Evolutionary conservation across 2,797 vertebrate species (phyloP).

Genomic region (Melanotaenia nigrans): DNA sequence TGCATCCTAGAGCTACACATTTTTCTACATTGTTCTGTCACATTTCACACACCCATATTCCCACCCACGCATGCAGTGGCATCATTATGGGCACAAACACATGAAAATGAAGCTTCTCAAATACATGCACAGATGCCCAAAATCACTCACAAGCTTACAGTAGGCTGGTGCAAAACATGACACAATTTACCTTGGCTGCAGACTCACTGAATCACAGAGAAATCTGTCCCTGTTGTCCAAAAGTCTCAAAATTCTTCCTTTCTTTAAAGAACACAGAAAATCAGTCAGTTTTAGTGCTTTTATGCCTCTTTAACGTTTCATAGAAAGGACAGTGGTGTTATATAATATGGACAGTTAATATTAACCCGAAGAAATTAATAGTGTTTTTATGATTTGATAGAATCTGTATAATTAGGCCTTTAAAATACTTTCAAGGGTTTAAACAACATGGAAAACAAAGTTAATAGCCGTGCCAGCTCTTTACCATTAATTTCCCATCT

Average conservation of each 20-base stretch:
- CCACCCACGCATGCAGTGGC: conserved; percentile 28
- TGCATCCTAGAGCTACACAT: conserved; percentile 24
- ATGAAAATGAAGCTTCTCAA: conserved; percentile 32
- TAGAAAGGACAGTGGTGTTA: conserved; percentile 15
- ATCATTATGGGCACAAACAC: conserved; percentile 13
- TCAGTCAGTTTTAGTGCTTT: conserved; percentile 30
- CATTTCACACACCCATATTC: conserved; percentile 35
- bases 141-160: conserved; percentile 9
- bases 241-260: conserved; percentile 58
- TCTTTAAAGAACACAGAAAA: conserved; percentile 38
- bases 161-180: conserved; percentile 46
- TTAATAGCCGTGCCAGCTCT: conserved; percentile 5
- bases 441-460: conserved; percentile 13
- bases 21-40: conserved; percentile 35
- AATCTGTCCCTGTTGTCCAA: conserved; percentile 68
- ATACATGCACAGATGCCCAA: conserved; percentile 6
- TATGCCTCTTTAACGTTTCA: conserved; percentile 19
- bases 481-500: conserved; percentile 24
- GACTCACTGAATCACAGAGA: conserved; percentile 64
- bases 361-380: not conserved
- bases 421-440: conserved; percentile 6
- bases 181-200: conserved; percentile 67
- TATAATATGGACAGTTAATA: not conserved
- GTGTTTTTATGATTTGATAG: conserved; percentile 9
- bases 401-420: conserved; percentile 15